Conservation (phyloP, 2,113 vertebrate genomes). For the Orycteropus afer region DNA sequence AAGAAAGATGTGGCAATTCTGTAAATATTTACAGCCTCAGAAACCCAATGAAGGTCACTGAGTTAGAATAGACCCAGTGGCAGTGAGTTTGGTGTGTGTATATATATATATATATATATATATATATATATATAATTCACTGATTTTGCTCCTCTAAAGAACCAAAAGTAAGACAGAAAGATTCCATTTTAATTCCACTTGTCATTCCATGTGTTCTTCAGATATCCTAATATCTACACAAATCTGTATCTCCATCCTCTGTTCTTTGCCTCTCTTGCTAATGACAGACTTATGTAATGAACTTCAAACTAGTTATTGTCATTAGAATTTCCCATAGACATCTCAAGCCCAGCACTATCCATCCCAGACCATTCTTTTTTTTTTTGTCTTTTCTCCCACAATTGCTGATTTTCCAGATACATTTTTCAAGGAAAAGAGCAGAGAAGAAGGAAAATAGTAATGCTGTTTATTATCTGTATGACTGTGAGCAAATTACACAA, state of each 20-base stretch:
- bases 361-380: accelerated
- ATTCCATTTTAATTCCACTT: not conserved
- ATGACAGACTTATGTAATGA: not conserved
- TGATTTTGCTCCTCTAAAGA: too few relatives aligned
- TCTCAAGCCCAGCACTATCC: not conserved
- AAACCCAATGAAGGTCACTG: too few relatives aligned
- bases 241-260: not conserved
- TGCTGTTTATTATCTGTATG: not conserved
- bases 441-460: not conserved
- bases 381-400: not conserved
- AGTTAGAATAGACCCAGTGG: too few relatives aligned
- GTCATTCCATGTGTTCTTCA: not conserved
- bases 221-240: not conserved
- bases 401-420: not conserved
- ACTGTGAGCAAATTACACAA: not conserved
- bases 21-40: too few relatives aligned
- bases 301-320: not conserved
- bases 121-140: too few relatives aligned
- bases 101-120: too few relatives aligned
- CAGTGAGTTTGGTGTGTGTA: too few relatives aligned
- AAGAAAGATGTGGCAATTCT: too few relatives aligned
- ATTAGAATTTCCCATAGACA: too few relatives aligned
- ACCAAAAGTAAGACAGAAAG: too few relatives aligned
- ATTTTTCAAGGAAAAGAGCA: not conserved
- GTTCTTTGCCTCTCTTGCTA: not conserved